Conservation (phyloP, 2,888 invertebrate genomes). For the Meandrusa payeni region DNA sequence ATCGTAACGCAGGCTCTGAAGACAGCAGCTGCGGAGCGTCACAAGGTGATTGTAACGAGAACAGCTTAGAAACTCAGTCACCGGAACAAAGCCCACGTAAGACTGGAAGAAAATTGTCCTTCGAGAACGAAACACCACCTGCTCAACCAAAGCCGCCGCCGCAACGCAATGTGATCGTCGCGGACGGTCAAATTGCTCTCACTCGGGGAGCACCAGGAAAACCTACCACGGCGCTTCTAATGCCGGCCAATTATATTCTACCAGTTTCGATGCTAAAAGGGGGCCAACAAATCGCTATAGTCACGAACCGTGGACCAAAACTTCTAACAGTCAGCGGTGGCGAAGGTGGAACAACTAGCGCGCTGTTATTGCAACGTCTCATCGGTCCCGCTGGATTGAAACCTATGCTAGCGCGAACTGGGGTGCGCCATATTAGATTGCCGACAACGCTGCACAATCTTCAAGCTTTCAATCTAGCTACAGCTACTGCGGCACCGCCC, state of each 20-base stretch:
- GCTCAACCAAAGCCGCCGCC: constrained; percentile 52
- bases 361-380: constrained; percentile 84
- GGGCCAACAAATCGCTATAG: constrained; percentile 86
- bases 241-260: constrained; percentile 87
- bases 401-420: constrained; percentile 74
- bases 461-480: constrained; percentile 61
- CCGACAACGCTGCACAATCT: constrained; percentile 70
- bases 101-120: constrained; percentile 66
- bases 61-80: constrained; percentile 74
- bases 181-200: constrained; percentile 83
- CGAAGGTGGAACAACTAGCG: constrained; percentile 79
- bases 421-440: constrained; percentile 76
- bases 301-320: constrained; percentile 84
- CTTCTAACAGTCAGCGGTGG: constrained; percentile 68
- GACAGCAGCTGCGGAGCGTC: constrained; percentile 88
- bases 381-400: constrained; percentile 83
- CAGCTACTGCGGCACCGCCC: constrained; percentile 51
- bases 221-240: constrained; percentile 84
- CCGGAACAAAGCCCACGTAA: constrained; percentile 79
- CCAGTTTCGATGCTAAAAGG: constrained; percentile 87
- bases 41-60: constrained; percentile 72
- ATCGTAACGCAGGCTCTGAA: constrained; percentile 87
- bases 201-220: constrained; percentile 81
- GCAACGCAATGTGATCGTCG: constrained; percentile 81
- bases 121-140: constrained; percentile 69